phyloP scores from a whole-genome alignment of 37 sponge, comb jelly and placozoan genomes.

The Geodia barretti region DNA sequence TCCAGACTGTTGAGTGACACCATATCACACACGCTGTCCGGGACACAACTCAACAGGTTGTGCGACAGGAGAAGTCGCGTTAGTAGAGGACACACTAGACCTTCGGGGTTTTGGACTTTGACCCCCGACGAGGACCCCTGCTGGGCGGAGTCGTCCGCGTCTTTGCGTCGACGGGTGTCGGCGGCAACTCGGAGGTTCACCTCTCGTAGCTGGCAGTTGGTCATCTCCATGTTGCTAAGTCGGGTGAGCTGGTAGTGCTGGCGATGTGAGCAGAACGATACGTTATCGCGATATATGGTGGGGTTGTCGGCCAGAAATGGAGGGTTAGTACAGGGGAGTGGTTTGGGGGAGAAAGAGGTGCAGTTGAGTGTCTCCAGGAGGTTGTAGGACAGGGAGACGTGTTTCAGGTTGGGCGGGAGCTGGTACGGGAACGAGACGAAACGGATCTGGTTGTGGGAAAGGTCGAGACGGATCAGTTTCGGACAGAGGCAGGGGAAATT shows the following conservation, averaged over 20 bases:
- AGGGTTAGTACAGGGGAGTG: conserved; percentile 62
- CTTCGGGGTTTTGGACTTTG: not conserved
- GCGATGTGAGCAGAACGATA: conserved; percentile 49
- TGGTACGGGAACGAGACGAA: conserved; percentile 47
- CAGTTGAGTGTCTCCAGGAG: conserved; percentile 47
- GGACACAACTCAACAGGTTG: conserved; percentile 55
- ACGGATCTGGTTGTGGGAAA: conserved; percentile 64
- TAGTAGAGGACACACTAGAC: conserved; percentile 56
- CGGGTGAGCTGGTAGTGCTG: conserved; percentile 28
- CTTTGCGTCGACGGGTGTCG: not conserved
- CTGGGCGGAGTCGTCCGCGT: not conserved
- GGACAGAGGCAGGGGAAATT: conserved; percentile 85
- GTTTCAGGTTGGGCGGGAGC: conserved; percentile 57
- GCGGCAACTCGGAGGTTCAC: conserved; percentile 48
- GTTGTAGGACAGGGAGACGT: conserved; percentile 69
- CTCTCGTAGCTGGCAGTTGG: conserved; percentile 22
- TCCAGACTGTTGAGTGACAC: conserved; percentile 58
- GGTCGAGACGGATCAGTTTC: conserved; percentile 64
- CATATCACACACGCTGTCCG: conserved; percentile 70
- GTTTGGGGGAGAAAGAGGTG: conserved; percentile 6
- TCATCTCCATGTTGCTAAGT: conserved; percentile 55
- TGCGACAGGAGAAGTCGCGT: conserved; percentile 54
- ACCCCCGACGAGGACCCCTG: not conserved
- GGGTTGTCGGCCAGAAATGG: not conserved
- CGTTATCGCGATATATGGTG: conserved; percentile 8